Base-by-base conservation (phyloP, 1,140 invertebrate genomes). In the Anthonomus grandis region DNA sequence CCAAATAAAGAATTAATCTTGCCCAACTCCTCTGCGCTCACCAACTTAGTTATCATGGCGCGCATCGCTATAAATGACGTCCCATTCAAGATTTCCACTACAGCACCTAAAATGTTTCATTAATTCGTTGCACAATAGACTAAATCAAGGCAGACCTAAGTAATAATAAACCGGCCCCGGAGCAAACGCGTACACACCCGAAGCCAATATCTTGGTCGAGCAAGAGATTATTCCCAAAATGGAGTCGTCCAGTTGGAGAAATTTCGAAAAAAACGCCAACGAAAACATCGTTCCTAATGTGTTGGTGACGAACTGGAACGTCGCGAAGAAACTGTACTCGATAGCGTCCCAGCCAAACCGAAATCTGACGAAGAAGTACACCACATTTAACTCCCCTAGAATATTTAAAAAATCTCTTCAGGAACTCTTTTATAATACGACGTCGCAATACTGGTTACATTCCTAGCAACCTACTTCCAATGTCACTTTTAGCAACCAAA, bases 1-100 rank as follows among this genome's bases (percentile, higher is more conserved):
- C 87, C 87, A 57, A 89, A 88, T 27, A 91, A 73, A 0, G 88
- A 90, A 66, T 89, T 89, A 5, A 90, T 84, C 75, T 90, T 89
- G 21, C 88, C 85, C 61, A 86, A 72, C 73, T 87, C 85, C 57
- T 84, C 80, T 25, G 82, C 77, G 9, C 80, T 79, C 2, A 90
- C 85, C 45, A 90, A 70, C 72, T 91, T 91, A 1, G 87, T 87
- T 44, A 83, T 81, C 64, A 90, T 87, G 1, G 88, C 87, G 59
- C 87, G 76, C 77, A 89, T 84, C 0, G 86, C 86, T 42, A 89
- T 89, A 63, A 89, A 87, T 0, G 86, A 85, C 1, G 86, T 87
- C 12, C 87, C 86, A 65, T 87, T 87, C 18, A 89, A 76, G 54
- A 89, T 84, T 72, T 89, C 86, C 4, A 87, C 80, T 13, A 89